Conservation (phyloP, 2,888 invertebrate species). For the Pachycephus smyrnensis region DNA sequence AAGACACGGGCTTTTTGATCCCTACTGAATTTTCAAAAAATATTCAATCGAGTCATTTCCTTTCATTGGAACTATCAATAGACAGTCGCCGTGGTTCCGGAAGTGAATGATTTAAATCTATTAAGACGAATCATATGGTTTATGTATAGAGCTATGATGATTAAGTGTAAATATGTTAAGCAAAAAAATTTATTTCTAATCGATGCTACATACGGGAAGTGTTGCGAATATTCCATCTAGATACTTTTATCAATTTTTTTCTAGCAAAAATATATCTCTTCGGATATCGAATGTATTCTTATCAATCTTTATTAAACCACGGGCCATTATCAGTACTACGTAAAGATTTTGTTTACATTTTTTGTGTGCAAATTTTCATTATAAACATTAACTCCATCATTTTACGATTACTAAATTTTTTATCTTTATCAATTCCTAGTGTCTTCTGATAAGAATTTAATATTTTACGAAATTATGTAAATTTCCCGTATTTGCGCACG, state of each 20-base stretch:
- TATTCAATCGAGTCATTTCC: not conserved
- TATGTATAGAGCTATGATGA: not conserved
- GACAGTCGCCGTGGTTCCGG: not conserved
- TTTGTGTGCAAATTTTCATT: not conserved
- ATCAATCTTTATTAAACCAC: constrained; percentile 20
- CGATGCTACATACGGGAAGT: not conserved
- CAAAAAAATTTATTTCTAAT: not conserved
- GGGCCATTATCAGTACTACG: not conserved
- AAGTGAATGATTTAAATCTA: not conserved
- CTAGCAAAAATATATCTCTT: not conserved
- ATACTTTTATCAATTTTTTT: not conserved
- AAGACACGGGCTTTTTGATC: too few relatives aligned
- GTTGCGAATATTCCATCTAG: not conserved
- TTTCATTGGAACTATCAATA: not conserved
- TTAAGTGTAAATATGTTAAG: not conserved
- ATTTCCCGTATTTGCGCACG: not conserved
- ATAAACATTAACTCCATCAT: not conserved
- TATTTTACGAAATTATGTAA: not conserved
- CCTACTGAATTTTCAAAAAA: too few relatives aligned
- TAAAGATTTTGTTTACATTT: not conserved
- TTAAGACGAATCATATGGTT: not conserved
- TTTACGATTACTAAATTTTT: not conserved
- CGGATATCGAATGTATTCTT: constrained; percentile 16
- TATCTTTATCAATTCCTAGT: too few relatives aligned
- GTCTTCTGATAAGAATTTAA: too few relatives aligned